Evolutionary conservation across 2,888 invertebrate genomes (phyloP), one percentile per base, ranked within the genome.

Genomic region (Dromius quadrimaculatus): DNA sequence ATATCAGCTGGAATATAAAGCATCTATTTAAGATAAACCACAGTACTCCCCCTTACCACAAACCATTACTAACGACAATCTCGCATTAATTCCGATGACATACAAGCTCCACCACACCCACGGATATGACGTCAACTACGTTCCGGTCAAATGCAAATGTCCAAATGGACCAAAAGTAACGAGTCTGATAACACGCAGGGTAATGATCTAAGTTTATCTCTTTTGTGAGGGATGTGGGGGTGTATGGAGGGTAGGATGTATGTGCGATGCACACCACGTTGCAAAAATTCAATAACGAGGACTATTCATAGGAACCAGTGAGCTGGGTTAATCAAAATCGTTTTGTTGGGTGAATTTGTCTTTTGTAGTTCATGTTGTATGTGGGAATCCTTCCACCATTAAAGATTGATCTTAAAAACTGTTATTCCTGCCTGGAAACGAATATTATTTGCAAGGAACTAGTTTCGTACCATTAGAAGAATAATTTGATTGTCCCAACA

Each of bases 131-230:
- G 59, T 59, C 59, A 59, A 5, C 36, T 34, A 20, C 36, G 59
- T 59, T 59, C 59, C 59, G 59, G 59, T 59, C 59, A 59, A 38
- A 59, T 59, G 59, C 59, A 59, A 59, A 59, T 59, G 41, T 15
- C 59, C 59, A 59, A 59, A 59, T 59, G 59, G 59, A 59, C 36
- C 59, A 59, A 59, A 59, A 59, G 38, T 59, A 59, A 59, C 38
- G 38, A 38, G 36, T 8, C 36, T 8, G 59, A 59, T 59, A 59
- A 36, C 59, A 54, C 50, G 23, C 50, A 59, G 22, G 19, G 32
- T 32, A 32, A 32, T 32, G 32, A 32, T 8, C 6, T 32, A 32
- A n/a, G n/a, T n/a, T n/a, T n/a, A n/a, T n/a, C n/a, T n/a, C n/a
- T n/a, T n/a, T n/a, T n/a, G 38, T 15, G 15, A 34, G n/a, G 34